phyloP scores from a whole-genome alignment of 2,797 vertebrate species.

The Allobates femoralis region DNA sequence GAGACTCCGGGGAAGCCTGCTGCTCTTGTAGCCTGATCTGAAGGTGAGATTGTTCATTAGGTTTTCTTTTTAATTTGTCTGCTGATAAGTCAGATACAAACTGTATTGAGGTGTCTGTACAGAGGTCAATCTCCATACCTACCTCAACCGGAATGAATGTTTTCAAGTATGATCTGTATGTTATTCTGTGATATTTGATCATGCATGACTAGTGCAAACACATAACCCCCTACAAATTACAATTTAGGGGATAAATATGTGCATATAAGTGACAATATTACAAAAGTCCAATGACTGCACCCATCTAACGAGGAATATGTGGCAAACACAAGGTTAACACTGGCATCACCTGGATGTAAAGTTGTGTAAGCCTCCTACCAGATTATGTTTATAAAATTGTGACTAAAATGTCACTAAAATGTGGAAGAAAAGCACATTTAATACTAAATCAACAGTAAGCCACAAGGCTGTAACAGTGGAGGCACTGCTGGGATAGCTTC shows the following conservation, averaged over 20 bases:
- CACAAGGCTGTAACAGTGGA: too few relatives aligned
- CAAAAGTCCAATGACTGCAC: not conserved
- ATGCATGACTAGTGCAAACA: constrained; percentile 34
- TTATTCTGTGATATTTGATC: constrained; percentile 23
- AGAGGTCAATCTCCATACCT: constrained; percentile 84
- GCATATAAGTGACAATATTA: constrained; percentile 30
- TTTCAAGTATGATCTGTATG: constrained; percentile 75
- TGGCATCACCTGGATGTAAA: not conserved
- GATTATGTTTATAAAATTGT: not conserved
- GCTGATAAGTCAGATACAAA: constrained; percentile 55
- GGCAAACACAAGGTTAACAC: not conserved
- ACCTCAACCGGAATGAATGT: constrained; percentile 99
- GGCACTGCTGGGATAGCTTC: too few relatives aligned
- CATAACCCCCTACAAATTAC: not conserved
- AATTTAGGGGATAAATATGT: not conserved
- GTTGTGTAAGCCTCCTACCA: not conserved
- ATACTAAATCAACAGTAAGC: not conserved
- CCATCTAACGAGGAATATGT: constrained; percentile 49
- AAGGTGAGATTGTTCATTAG: constrained; percentile 32
- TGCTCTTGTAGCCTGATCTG: constrained; percentile 44
- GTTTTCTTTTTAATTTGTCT: constrained; percentile 70
- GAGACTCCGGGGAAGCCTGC: constrained; percentile 24
- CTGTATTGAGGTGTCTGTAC: constrained; percentile 73
- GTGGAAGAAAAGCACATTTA: not conserved
- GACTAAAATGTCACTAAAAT: not conserved